Conservation (phyloP, 1,140 invertebrate species). For the Aphis gossypii region DNA sequence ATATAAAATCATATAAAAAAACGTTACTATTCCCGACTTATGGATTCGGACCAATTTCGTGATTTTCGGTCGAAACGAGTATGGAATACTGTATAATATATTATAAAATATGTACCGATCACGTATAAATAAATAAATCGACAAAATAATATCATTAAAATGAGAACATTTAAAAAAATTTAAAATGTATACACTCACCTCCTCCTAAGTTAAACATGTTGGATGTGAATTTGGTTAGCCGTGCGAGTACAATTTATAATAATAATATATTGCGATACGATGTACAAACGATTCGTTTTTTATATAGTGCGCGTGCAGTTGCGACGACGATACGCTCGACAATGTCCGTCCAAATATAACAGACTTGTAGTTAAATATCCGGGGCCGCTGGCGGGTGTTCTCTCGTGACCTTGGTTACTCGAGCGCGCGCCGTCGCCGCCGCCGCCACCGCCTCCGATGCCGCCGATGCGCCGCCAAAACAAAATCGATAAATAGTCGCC, state of each 20-base stretch:
- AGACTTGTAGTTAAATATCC: slow-evolving; percentile 20
- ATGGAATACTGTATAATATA: background rate
- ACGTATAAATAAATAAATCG: background rate
- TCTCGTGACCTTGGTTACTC: slow-evolving; percentile 38
- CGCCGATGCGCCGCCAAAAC: background rate
- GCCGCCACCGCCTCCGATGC: background rate
- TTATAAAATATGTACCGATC: background rate
- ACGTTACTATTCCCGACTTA: background rate
- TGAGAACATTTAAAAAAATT: background rate
- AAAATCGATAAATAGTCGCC: slow-evolving; percentile 48
- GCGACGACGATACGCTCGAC: slow-evolving; percentile 14
- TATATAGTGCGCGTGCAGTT: background rate
- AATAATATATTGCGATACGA: background rate
- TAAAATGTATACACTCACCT: slow-evolving; percentile 26
- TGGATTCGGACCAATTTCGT: background rate
- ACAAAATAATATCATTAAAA: background rate
- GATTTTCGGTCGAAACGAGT: background rate
- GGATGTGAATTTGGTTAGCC: background rate
- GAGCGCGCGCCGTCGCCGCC: background rate
- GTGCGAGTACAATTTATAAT: background rate
- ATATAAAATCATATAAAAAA: background rate
- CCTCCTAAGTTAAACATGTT: slow-evolving; percentile 53
- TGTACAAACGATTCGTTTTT: background rate
- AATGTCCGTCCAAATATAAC: slow-evolving; percentile 52
- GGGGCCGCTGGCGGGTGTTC: slow-evolving; percentile 31